phyloP scores from a whole-genome alignment of 2,113 vertebrate species.

The Takifugu bimaculatus region DNA sequence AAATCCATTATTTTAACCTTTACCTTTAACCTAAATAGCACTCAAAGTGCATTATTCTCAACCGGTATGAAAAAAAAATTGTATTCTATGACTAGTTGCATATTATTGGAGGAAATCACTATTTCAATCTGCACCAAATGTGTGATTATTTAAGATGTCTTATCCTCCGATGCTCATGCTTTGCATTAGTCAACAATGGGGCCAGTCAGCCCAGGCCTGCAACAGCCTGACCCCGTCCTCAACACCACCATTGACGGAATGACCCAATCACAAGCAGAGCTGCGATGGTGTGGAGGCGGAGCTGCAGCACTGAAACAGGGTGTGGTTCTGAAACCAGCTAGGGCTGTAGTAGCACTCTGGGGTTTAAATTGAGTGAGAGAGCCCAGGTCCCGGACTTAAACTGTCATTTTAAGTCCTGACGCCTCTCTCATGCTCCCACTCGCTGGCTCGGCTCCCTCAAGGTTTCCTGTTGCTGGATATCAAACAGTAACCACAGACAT shows the following conservation, averaged over 20 bases:
- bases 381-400: conserved; percentile 10
- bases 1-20: conserved; percentile 2
- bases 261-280: conserved; percentile 57
- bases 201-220: conserved; percentile 14
- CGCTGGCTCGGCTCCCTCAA: not conserved
- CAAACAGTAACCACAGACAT: not conserved
- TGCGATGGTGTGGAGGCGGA: conserved; percentile 52
- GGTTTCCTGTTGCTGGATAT: conserved; percentile 9
- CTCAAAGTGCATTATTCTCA: not conserved
- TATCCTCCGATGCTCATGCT: not conserved
- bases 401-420: conserved; percentile 9
- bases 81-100: not conserved
- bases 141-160: not conserved
- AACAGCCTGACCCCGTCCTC: conserved; percentile 35
- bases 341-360: conserved; percentile 43
- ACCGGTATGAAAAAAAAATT: not conserved
- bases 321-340: conserved; percentile 69
- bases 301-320: conserved; percentile 64
- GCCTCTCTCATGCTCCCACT: conserved; percentile 7
- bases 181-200: conserved; percentile 22
- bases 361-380: conserved; percentile 64
- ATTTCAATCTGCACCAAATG: not conserved
- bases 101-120: no score
- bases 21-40: conserved; percentile 53
- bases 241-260: conserved; percentile 37